Conservation (phyloP, 2,888 invertebrate genomes). For the Tanytarsus gracilentus region DNA sequence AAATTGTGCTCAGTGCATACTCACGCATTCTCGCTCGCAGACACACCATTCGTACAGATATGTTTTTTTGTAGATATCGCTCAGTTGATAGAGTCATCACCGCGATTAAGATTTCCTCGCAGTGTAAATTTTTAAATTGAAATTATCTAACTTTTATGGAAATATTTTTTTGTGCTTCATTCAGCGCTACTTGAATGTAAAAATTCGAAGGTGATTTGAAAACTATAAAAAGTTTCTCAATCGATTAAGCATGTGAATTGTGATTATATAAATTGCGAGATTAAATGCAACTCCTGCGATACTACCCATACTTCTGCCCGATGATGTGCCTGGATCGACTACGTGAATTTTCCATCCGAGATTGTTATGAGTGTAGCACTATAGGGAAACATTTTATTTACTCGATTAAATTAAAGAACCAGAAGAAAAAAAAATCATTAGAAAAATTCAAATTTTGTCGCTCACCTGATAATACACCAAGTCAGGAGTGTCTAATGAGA, state of each 20-base stretch:
- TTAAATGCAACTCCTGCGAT: background rate
- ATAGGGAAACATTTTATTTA: no score
- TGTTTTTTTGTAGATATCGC: slow-evolving; percentile 45
- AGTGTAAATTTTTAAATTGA: slow-evolving; percentile 23
- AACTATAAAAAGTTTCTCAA: slow-evolving; percentile 15
- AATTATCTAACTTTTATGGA: background rate
- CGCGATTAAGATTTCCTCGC: slow-evolving; percentile 27
- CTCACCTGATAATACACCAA: slow-evolving; percentile 79
- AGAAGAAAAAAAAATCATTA: background rate
- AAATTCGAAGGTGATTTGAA: background rate
- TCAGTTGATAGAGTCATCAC: slow-evolving; percentile 36
- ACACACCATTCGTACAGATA: slow-evolving; percentile 38
- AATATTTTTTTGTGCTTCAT: background rate
- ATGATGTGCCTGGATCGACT: slow-evolving; percentile 55
- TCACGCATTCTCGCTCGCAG: slow-evolving; percentile 28
- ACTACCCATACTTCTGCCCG: slow-evolving; percentile 8
- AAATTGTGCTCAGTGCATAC: no score
- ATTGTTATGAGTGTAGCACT: slow-evolving; percentile 90
- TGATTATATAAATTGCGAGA: background rate
- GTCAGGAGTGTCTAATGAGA: slow-evolving; percentile 74
- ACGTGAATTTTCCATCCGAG: slow-evolving; percentile 90
- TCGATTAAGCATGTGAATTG: background rate
- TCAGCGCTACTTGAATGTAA: background rate
- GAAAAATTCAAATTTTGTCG: background rate
- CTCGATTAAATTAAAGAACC: background rate